Evolutionary conservation across 2,888 invertebrate genomes (phyloP), one percentile per base, ranked within the genome.

Genomic region (Bugulina stolonifera): DNA sequence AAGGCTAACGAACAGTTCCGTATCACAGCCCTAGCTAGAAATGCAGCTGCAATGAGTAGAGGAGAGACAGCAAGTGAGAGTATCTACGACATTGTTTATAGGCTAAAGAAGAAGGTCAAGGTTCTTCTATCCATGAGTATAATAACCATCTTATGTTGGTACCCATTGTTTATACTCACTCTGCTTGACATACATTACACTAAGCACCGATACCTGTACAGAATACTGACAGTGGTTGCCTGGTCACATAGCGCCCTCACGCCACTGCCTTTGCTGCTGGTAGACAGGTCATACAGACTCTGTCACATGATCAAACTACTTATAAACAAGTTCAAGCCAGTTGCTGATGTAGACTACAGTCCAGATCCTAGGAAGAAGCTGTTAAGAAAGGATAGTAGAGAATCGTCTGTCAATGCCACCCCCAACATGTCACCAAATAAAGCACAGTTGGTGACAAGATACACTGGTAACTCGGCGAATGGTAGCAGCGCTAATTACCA

Each of bases 181-280:
- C 71, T 84, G 25, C 77, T 81, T 35, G 84, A 84, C 75, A 79
- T 80, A 32, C 76, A 78, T 73, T 83, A 81, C 75, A 76, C 75
- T 35, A 80, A 81, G 43, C 81, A 82, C 22, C 79, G 80, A 34
- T 81, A 81, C 77, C 78, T 83, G 18, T 84, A 84, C 77, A 82
- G 82, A 75, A 78, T 81, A 29, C 79, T 84, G 73, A 81, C 82
- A 52, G 82, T 83, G 74, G 80, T 84, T 54, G 83, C 83, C 22
- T 84, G 83, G 83, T 81, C 82, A 10, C 82, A 84, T 58, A 81
- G 81, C 54, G 79, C 81, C 10, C 75, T 84, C 18, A 82, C 83
- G 73, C 83, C 84, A 5, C 74, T 83, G 25, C 76, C 84, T 14
- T 80, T 82, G 72, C 79, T 83, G 52, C 78, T 79, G 52, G 82